phyloP scores from a whole-genome alignment of 2,797 vertebrate genomes.

The Diplodus sargus region DNA sequence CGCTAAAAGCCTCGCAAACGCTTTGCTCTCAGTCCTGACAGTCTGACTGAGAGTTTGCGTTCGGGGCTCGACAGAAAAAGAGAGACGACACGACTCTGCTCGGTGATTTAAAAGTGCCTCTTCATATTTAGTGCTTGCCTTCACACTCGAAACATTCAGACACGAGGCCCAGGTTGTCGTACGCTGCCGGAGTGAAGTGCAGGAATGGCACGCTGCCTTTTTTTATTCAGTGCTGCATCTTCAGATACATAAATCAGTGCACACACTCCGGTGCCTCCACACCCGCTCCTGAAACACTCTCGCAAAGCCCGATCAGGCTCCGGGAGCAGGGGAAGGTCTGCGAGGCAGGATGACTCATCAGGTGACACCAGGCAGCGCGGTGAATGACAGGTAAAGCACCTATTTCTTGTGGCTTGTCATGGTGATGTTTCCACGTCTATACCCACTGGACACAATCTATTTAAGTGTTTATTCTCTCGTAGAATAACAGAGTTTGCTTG shows the following conservation, averaged over 20 bases:
- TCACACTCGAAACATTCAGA: slow-evolving; percentile 3
- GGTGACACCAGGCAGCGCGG: slow-evolving; percentile 28
- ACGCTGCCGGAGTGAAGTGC: not conserved
- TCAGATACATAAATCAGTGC: slow-evolving; percentile 30
- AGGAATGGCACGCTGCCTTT: not conserved
- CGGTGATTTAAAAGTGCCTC: slow-evolving; percentile 60
- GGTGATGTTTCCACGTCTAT: not conserved
- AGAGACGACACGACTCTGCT: slow-evolving; percentile 28
- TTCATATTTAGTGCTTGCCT: slow-evolving; percentile 56
- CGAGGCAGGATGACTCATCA: slow-evolving; percentile 52
- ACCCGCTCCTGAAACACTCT: slow-evolving; percentile 13
- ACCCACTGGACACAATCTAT: not conserved
- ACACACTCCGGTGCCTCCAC: slow-evolving; percentile 15
- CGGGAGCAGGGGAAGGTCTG: slow-evolving; percentile 15
- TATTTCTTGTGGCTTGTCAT: slow-evolving; percentile 6
- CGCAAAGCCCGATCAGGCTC: slow-evolving; percentile 17
- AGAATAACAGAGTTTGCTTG: not conserved
- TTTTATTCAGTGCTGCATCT: slow-evolving; percentile 22
- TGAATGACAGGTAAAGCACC: slow-evolving; percentile 28
- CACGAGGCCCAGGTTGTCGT: not conserved
- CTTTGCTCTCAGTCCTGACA: slow-evolving; percentile 3
- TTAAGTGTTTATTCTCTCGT: not conserved
- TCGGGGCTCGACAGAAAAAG: slow-evolving; percentile 52
- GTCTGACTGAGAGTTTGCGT: slow-evolving; percentile 32
- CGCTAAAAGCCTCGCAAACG: slow-evolving; percentile 56